These are phyloP conservation scores for Aelia acuminata DNA, from an alignment of 2,888 invertebrate species.

Conservation along the genomic window DNA sequence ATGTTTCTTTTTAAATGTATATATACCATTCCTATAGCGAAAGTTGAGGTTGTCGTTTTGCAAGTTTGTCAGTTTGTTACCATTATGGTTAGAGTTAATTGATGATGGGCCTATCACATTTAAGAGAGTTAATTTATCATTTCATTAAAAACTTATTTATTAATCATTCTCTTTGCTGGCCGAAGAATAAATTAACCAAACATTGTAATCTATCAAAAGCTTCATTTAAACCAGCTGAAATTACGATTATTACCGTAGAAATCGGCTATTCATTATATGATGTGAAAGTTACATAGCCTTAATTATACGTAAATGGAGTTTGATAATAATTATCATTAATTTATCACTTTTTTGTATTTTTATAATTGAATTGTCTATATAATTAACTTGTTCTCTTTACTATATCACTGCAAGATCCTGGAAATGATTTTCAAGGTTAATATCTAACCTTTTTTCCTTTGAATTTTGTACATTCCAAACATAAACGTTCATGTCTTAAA, in stretches of 20 bases:
- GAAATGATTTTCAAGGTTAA: not conserved
- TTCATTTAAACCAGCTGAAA: not conserved
- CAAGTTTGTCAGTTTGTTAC: not conserved
- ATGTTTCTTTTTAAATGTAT: slow-evolving; percentile 11
- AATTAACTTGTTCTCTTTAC: not conserved
- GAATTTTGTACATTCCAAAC: not conserved
- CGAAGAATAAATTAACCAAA: not conserved
- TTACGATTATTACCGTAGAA: not conserved
- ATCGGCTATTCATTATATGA: not conserved
- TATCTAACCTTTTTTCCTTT: not conserved
- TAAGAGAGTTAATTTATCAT: slow-evolving; percentile 2
- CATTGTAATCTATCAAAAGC: not conserved
- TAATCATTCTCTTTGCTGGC: not conserved
- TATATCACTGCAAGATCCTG: not conserved
- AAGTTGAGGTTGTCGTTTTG: not conserved
- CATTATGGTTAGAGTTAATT: not conserved
- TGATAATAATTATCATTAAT: slow-evolving; percentile 8
- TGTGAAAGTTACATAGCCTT: not conserved
- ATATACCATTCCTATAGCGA: slow-evolving; percentile 3
- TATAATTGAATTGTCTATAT: slow-evolving; percentile 9
- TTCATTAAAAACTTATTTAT: not conserved
- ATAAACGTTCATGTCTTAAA: not conserved
- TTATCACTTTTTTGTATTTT: not conserved
- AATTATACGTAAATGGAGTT: slow-evolving; percentile 15
- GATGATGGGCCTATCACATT: not conserved